Evolutionary conservation across 2,113 vertebrate genomes (phyloP), one percentile per base, ranked within the genome.

Genomic region (Podarcis raffonei): DNA sequence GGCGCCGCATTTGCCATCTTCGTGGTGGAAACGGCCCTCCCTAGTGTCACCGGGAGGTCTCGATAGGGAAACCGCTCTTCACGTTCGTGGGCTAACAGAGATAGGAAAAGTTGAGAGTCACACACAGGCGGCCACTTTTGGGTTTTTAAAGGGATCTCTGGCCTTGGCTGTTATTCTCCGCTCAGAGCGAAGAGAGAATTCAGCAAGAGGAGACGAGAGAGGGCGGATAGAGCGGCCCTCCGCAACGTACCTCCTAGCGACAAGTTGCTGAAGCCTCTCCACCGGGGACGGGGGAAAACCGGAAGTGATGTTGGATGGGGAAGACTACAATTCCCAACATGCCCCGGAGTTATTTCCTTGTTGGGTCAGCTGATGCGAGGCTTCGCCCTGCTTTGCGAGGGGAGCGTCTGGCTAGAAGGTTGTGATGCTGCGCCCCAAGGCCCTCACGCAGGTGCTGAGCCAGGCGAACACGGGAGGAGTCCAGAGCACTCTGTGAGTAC

Each of bases 381-480:
- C 8, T 3, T 59, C 53, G 2, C 15, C 2, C 6, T 4, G 77
- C 37, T 27, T 74, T 25, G 27, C 81, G 8, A 39, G 66, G 2
- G 0, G 0, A 12, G 0, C 59, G 25, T 72, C n/a, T 4, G 32
- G 4, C 32, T 11, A 72, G 32, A 20, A 8, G 32, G 35, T 4
- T 20, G 85, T 6, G 2, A 98, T 97, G 98, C 97, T 99, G 95
- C 98, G 98, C 80, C 99, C 98, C 48, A 99, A 99, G 92, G 99
- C 99, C 69, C 94, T 99, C 89, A 99, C 99, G 84, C 99, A 99
- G 96, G 98, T 99, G 77, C 97, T 99, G 65, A 99, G 98, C 96
- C 99, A 99, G 86, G 99, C 99, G 86, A 99, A 99, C 96, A 99
- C 99, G 3, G 98, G 97, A 90, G 99, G 99, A 66, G 99, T 99